Conservation (phyloP, 2,797 vertebrate genomes). For the Falco concolor region DNA sequence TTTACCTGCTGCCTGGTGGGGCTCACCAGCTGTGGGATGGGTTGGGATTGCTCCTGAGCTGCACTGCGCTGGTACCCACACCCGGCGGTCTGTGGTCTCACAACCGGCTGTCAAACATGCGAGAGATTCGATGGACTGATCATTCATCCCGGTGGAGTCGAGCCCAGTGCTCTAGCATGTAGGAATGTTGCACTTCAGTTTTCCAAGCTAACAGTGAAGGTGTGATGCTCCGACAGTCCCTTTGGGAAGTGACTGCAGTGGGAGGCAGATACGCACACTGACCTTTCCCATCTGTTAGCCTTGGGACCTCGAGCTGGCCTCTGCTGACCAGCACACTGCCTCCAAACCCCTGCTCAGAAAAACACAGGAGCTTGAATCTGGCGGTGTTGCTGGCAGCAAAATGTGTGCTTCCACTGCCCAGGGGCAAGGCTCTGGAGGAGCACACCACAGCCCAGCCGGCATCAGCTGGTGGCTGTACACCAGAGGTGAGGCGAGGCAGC, state of each 20-base stretch:
- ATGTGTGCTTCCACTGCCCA: not conserved
- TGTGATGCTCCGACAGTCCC: not conserved
- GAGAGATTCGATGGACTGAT: not conserved
- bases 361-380: not conserved
- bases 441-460: not conserved
- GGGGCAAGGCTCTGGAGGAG: not conserved
- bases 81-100: not conserved
- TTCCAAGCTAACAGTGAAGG: not conserved
- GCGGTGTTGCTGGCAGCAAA: not conserved
- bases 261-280: not conserved
- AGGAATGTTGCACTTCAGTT: not conserved
- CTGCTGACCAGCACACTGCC: not conserved
- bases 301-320: fast-evolving
- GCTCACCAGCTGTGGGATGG: fast-evolving
- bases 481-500: not conserved
- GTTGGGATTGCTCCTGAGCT: not conserved
- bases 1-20: not conserved
- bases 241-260: not conserved
- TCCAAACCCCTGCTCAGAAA: not conserved
- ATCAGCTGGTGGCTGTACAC: not conserved
- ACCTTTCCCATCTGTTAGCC: not conserved
- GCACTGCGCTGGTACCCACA: not conserved
- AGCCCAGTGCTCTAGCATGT: not conserved
- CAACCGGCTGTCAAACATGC: fast-evolving
- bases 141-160: not conserved